phyloP scores from a whole-genome alignment of 2,888 invertebrate species.

The Suillia variegata region DNA sequence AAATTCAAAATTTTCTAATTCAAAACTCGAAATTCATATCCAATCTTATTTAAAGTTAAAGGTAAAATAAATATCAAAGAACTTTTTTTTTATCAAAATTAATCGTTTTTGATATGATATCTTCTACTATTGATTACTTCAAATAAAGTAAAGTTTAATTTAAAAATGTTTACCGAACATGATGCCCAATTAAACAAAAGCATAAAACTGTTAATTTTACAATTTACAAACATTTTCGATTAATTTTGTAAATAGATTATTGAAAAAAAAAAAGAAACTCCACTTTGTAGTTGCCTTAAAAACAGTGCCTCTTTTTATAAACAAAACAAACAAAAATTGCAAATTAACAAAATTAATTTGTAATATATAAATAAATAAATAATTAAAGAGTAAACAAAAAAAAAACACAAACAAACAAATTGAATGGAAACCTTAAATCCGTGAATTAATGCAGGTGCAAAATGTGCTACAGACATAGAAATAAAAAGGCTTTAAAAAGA shows the following conservation, averaged over 20 bases:
- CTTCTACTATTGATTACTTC: too few relatives aligned
- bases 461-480: slow-evolving; percentile 43
- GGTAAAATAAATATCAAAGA: too few relatives aligned
- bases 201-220: neutral
- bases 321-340: slow-evolving; percentile 36
- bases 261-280: too few relatives aligned
- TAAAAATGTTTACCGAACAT: too few relatives aligned
- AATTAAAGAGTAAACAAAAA: slow-evolving; percentile 15
- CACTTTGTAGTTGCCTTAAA: slow-evolving; percentile 83
- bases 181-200: neutral
- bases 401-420: too few relatives aligned
- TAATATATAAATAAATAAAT: slow-evolving; percentile 22
- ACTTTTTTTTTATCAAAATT: too few relatives aligned
- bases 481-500: slow-evolving; percentile 14
- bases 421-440: too few relatives aligned
- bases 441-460: slow-evolving; percentile 49
- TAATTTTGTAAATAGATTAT: slow-evolving; percentile 38
- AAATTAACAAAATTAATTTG: slow-evolving; percentile 26
- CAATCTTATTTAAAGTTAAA: too few relatives aligned
- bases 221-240: neutral
- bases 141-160: too few relatives aligned
- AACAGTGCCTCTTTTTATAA: slow-evolving; percentile 73
- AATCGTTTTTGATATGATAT: too few relatives aligned
- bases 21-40: too few relatives aligned
- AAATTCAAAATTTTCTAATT: too few relatives aligned